Percentiles rank a stretch among this genome's conserved stretches.
Conservation (phyloP, 2,888 invertebrate genomes). For the Epirrhoe alternata region DNA sequence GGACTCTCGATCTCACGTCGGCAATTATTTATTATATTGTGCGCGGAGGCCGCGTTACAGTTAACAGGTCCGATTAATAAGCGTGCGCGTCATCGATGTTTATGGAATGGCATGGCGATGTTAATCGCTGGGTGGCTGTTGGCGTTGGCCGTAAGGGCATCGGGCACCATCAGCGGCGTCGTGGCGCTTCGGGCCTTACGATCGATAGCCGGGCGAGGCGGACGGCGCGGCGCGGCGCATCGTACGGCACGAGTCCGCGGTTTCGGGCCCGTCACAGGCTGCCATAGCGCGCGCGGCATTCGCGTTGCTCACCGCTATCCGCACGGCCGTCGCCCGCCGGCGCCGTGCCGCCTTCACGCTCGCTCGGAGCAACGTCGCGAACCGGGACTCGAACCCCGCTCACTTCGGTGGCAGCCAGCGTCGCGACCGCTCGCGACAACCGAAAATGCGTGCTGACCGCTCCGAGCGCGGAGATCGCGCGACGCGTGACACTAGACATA, state of each 20-base stretch:
- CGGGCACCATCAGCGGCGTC: constrained; percentile 57
- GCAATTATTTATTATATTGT: neutral
- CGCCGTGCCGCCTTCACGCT: constrained; percentile 34
- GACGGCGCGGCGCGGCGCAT: constrained; percentile 69
- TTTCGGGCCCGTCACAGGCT: constrained; percentile 8
- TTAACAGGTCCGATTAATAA: constrained; percentile 9
- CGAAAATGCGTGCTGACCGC: constrained; percentile 83
- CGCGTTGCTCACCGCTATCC: constrained; percentile 53
- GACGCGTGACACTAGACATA: constrained; percentile 83
- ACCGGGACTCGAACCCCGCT: constrained; percentile 42
- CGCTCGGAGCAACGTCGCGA: constrained; percentile 30
- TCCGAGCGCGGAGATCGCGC: constrained; percentile 63
- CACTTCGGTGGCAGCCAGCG: constrained; percentile 68
- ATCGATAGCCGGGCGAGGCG: constrained; percentile 78
- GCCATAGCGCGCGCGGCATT: constrained; percentile 18
- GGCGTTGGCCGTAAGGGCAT: constrained; percentile 26
- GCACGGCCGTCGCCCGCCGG: constrained; percentile 35
- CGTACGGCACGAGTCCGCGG: constrained; percentile 1
- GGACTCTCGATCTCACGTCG: constrained; percentile 6
- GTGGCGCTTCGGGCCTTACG: constrained; percentile 57
- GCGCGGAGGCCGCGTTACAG: neutral
- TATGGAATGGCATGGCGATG: constrained; percentile 19
- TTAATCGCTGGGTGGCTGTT: constrained; percentile 14
- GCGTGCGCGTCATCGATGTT: constrained; percentile 16
- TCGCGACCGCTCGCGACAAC: constrained; percentile 72